Evolutionary conservation across 2,888 invertebrate species (phyloP), one percentile per base, ranked within the genome.

Genomic region (Hypsopygia costalis): DNA sequence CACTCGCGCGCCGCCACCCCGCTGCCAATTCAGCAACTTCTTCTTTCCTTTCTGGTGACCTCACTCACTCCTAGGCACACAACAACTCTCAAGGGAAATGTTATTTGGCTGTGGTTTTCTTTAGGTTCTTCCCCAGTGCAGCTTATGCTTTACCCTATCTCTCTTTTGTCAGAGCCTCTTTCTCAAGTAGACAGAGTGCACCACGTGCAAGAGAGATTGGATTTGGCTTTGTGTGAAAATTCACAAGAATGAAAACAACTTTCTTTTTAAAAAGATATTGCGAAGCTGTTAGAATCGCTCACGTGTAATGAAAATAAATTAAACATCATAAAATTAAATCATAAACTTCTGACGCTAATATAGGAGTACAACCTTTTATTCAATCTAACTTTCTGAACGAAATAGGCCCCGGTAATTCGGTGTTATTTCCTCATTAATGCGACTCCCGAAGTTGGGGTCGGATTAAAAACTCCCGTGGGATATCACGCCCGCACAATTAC

Each of bases 391-490:
- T 82, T 71, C 65, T 55, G 60, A 78, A 69, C 77, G 70, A 66
- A 74, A 75, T 75, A 76, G 69, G 70, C 64, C 50, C 57, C 56
- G 62, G 75, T 83, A 80, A 82, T 81, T 73, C 68, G 72, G 73
- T 78, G 74, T 82, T 83, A 85, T 82, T 81, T 80, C 70, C 80
- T 80, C 81, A 79, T 83, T 81, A 81, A 78, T 74, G 77, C 69
- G 71, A 74, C 77, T 76, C 69, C 63, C 62, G 58, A 79, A 79
- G 68, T 77, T 75, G 69, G 16, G 71, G 63, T 52, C 56, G 77
- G 76, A 81, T 83, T 85, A 82, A 83, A 85, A 85, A 83, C 79
- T 80, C 82, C 70, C 74, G 44, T 58, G 77, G 76, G 81, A 59
- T 44, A 57, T 55, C 60, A 66, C 78, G 71, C 76, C 77, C 68